phyloP scores from a whole-genome alignment of 2,888 invertebrate species.

The Philereme vetulata region DNA sequence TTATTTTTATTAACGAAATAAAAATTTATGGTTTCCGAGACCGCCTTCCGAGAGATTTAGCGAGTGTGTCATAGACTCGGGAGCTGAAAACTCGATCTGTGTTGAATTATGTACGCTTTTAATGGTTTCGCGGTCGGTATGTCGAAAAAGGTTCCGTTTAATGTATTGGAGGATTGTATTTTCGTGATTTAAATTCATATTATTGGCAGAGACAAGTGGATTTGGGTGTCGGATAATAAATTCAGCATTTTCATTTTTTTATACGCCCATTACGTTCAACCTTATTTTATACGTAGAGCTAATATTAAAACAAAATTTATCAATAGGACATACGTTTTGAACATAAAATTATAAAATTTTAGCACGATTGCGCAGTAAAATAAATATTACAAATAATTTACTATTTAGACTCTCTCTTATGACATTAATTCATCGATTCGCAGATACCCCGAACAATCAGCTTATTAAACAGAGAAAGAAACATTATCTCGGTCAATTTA shows the following conservation, averaged over 20 bases:
- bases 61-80: conserved; percentile 79
- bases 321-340: background rate
- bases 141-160: conserved; percentile 58
- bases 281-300: conserved; percentile 7
- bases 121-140: conserved; percentile 68
- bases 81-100: conserved; percentile 71
- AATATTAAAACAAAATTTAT: conserved; percentile 1
- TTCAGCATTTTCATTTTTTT: conserved; percentile 32
- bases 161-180: conserved; percentile 67
- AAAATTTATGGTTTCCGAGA: conserved; percentile 75
- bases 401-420: conserved; percentile 19
- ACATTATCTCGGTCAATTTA: conserved; percentile 73
- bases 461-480: conserved; percentile 65
- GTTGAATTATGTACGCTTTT: conserved; percentile 77
- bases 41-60: conserved; percentile 82
- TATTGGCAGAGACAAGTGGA: conserved; percentile 47
- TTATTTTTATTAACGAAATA: conserved; percentile 81
- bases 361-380: no score
- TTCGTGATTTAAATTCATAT: conserved; percentile 65
- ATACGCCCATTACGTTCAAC: conserved; percentile 32
- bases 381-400: conserved; percentile 1
- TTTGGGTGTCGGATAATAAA: conserved; percentile 38
- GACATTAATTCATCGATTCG: conserved; percentile 32
- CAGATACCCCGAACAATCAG: conserved; percentile 45
- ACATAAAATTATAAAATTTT: background rate